Conservation (phyloP, 2,888 invertebrate genomes). For the Steinernema scapterisci region DNA sequence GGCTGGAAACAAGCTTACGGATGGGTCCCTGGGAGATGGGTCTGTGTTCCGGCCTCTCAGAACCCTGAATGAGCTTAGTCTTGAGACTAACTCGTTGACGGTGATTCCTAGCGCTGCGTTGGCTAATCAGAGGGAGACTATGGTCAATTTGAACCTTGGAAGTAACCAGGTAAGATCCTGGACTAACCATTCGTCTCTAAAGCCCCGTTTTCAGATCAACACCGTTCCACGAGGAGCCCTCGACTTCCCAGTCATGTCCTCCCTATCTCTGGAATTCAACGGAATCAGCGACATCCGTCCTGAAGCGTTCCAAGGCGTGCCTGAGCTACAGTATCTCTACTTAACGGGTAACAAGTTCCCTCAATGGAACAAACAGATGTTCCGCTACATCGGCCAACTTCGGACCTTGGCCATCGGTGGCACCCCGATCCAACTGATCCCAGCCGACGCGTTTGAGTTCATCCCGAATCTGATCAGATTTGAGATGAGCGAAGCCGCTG, state of each 20-base stretch:
- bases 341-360: constrained; percentile 67
- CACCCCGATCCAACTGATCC: constrained; percentile 66
- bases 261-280: constrained; percentile 67
- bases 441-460: constrained; percentile 66
- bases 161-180: constrained; percentile 54
- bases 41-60: constrained; percentile 63
- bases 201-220: constrained; percentile 44
- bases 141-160: constrained; percentile 66
- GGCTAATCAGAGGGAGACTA: constrained; percentile 56
- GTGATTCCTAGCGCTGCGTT: constrained; percentile 63
- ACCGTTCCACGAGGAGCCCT: constrained; percentile 64
- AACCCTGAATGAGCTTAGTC: constrained; percentile 64
- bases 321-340: constrained; percentile 66
- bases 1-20: constrained; percentile 64
- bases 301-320: constrained; percentile 67
- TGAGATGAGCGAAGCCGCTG: constrained; percentile 67
- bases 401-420: constrained; percentile 67
- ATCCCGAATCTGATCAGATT: constrained; percentile 65
- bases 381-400: constrained; percentile 63
- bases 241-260: constrained; percentile 64
- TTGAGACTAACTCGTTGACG: constrained; percentile 65
- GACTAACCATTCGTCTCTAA: too few species aligned
- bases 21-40: constrained; percentile 56
- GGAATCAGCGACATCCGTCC: constrained; percentile 64
- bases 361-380: constrained; percentile 66